Percentiles rank a stretch among this genome's conserved stretches.
Conservation (phyloP, 1,140 invertebrate species). For the Coelopa frigida region DNA sequence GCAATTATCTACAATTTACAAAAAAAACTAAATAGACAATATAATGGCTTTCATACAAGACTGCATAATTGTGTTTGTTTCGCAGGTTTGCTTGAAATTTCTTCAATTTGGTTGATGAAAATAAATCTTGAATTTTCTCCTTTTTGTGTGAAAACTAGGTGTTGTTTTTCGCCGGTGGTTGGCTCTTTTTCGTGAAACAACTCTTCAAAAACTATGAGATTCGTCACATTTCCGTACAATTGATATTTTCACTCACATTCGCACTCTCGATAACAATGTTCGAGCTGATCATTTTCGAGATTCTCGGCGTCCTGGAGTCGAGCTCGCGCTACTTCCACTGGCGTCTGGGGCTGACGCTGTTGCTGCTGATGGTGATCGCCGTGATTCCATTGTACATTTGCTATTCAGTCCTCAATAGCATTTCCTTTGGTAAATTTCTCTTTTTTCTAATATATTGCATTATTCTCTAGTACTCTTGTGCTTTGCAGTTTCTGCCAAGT, state of each 20-base stretch:
- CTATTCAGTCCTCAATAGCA: slow-evolving; percentile 88
- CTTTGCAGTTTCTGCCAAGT: slow-evolving; percentile 68
- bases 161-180: slow-evolving; percentile 92
- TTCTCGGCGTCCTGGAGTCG: slow-evolving; percentile 82
- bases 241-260: slow-evolving; percentile 96
- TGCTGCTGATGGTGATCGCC: slow-evolving; percentile 92
- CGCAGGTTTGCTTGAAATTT: slow-evolving; percentile 51
- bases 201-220: slow-evolving; percentile 98
- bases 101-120: neutral
- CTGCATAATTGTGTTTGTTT: slow-evolving; percentile 59
- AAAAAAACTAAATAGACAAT: too few relatives aligned
- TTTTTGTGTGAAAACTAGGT: slow-evolving; percentile 58
- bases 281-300: slow-evolving; percentile 99
- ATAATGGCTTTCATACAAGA: slow-evolving; percentile 64
- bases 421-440: slow-evolving; percentile 70
- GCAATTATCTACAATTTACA: too few relatives aligned
- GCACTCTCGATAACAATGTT: slow-evolving; percentile 98
- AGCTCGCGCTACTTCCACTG: slow-evolving; percentile 96
- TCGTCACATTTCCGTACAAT: slow-evolving; percentile 84
- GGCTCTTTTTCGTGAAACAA: slow-evolving; percentile 98
- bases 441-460: neutral
- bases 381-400: slow-evolving; percentile 96
- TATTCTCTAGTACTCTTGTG: neutral
- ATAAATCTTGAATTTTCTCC: neutral
- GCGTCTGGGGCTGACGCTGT: slow-evolving; percentile 84